A percentile compares a stretch with the other conserved stretches of the same genome.
phyloP scores from a whole-genome alignment of 1,140 invertebrate genomes.

The Wiebesia pumilae region DNA sequence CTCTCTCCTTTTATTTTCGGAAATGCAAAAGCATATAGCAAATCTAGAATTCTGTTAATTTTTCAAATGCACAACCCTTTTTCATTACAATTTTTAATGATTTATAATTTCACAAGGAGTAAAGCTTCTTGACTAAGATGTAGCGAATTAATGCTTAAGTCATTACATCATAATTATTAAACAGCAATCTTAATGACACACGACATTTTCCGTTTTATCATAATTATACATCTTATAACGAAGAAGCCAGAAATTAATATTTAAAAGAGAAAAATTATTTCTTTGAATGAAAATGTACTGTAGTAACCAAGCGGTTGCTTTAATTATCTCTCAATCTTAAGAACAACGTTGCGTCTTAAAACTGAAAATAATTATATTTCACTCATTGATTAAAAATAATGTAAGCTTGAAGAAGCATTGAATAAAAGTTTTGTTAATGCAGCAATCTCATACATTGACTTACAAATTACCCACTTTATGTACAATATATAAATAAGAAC shows the following conservation, averaged over 20 bases:
- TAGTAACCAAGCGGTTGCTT: too few relatives aligned
- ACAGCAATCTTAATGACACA: neutral
- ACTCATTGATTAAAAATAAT: too few relatives aligned
- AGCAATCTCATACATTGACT: neutral
- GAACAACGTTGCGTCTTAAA: too few relatives aligned
- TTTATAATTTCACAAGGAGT: neutral
- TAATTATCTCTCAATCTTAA: too few relatives aligned
- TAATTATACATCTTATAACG: too few relatives aligned
- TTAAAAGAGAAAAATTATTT: too few relatives aligned
- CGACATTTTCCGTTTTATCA: too few relatives aligned
- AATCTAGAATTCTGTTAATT: slow-evolving; percentile 39
- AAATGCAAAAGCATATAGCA: slow-evolving; percentile 42
- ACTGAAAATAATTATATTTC: too few relatives aligned
- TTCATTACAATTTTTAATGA: slow-evolving; percentile 44
- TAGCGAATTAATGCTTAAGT: neutral
- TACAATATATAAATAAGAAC: neutral
- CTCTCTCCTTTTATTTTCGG: slow-evolving; percentile 42
- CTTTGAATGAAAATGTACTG: too few relatives aligned
- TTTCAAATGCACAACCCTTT: slow-evolving; percentile 27
- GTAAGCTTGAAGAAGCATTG: neutral
- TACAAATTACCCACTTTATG: neutral
- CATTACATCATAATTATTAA: neutral
- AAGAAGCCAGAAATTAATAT: too few relatives aligned
- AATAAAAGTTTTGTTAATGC: neutral
- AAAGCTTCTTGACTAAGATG: neutral